phyloP scores from a whole-genome alignment of 2,888 invertebrate species.

The Sepioteuthis lessoniana region DNA sequence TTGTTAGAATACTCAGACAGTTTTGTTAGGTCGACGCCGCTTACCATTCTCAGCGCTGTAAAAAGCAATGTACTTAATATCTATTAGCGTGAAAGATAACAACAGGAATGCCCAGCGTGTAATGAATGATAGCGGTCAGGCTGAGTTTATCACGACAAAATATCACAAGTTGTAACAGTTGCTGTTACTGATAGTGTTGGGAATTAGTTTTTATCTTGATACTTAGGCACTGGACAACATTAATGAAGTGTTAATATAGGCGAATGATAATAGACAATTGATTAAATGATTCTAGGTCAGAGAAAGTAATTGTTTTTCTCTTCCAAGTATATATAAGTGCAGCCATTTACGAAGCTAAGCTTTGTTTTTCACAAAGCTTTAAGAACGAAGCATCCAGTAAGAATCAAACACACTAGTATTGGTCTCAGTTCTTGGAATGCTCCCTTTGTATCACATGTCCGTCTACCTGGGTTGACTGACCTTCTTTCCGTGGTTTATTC shows the following conservation, averaged over 20 bases:
- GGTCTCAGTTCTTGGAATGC: too few species aligned
- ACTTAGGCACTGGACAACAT: background rate
- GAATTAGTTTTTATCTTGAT: conserved; percentile 6
- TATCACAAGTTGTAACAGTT: background rate
- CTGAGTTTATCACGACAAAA: background rate
- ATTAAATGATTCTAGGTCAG: background rate
- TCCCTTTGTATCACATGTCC: too few species aligned
- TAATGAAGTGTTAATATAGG: background rate
- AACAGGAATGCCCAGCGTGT: background rate
- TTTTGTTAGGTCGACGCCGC: background rate
- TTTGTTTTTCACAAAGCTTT: too few species aligned
- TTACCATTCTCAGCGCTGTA: background rate
- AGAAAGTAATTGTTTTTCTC: background rate
- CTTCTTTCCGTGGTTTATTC: too few species aligned
- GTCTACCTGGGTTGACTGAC: too few species aligned
- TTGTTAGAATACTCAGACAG: background rate
- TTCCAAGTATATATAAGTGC: background rate
- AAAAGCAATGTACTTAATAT: conserved; percentile 33
- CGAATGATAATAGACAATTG: background rate
- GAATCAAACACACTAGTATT: too few species aligned
- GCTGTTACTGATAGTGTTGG: background rate
- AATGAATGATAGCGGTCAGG: background rate
- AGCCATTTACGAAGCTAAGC: too few species aligned
- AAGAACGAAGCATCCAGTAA: too few species aligned
- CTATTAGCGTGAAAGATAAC: conserved; percentile 10